phyloP scores from a whole-genome alignment of 92 coral and sea anemone genomes.

The Paragorgia papillata region DNA sequence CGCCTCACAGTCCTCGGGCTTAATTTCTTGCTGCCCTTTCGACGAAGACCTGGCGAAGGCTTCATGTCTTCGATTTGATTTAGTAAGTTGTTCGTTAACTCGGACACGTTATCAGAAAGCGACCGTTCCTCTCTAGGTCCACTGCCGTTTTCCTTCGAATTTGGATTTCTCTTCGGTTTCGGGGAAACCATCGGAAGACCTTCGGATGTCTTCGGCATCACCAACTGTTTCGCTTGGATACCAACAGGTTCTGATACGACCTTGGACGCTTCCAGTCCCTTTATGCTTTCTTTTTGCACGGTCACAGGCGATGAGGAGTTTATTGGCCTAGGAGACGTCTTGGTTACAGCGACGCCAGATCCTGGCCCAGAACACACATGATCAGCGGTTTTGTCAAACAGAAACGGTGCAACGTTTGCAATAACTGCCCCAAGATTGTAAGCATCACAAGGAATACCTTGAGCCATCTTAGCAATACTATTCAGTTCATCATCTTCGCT shows the following conservation, averaged over 20 bases:
- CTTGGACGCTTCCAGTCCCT: conserved; percentile 49
- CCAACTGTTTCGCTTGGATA: conserved; percentile 51
- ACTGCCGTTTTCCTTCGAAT: background rate
- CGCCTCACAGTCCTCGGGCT: conserved; percentile 93
- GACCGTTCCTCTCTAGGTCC: background rate
- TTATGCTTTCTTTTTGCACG: conserved; percentile 38
- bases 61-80: conserved; percentile 63
- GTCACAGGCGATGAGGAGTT: conserved; percentile 13
- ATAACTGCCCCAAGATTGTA: conserved; percentile 73
- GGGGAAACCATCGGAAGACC: conserved; percentile 56
- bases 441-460: conserved; percentile 81
- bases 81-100: conserved; percentile 36
- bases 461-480: conserved; percentile 76
- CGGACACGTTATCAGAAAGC: conserved; percentile 5
- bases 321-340: background rate
- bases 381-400: conserved; percentile 51
- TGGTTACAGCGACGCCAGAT: background rate
- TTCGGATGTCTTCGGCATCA: conserved; percentile 25
- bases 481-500: conserved; percentile 77
- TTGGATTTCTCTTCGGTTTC: conserved; percentile 10
- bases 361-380: background rate
- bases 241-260: conserved; percentile 61
- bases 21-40: conserved; percentile 51
- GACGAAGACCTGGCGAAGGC: conserved; percentile 47
- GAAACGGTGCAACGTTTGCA: conserved; percentile 66